Evolutionary conservation across 2,797 vertebrate genomes (phyloP), one percentile per base, ranked within the genome.

Genomic region (Acomys russatus): DNA sequence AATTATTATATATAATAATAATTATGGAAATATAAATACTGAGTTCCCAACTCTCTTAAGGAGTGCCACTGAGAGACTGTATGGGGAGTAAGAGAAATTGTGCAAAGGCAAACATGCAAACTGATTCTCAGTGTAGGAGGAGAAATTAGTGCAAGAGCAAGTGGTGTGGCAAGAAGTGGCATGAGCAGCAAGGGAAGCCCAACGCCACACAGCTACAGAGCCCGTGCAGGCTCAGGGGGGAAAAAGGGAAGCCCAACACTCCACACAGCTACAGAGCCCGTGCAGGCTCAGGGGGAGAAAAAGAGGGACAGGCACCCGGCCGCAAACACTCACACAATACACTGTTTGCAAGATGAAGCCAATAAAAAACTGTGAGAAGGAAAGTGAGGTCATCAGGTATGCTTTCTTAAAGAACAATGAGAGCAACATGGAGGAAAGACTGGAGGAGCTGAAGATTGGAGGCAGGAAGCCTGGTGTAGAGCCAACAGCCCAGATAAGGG

Each of bases 321-420:
- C n/a, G 89, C 2, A 22, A 68, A n/a, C 3, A 74, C 3, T 1
- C 78, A 7, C 38, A 88, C 64, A 79, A 90, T 30, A 66, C 35
- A 89, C 15, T 83, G 12, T 23, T 92, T 63, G 56, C 76, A 88
- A 78, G 17, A 82, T 70, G 63, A 9, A 93, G 51, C 61, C 86
- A 80, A 92, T 49, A 79, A 56, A 18, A 86, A 66, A 33, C 6
- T 49, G 9, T 89, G 70, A 79, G 73, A 83, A 88, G 63, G 74
- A 51, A 28, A 95, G 74, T 35, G n/a, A 92, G 76, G 71, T 71
- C 61, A 83, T 74, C 51, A 90, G 38, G 70, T 56, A 80, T 2
- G 63, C 51, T 88, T 93, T 94, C 77, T 90, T 49, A 79, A 90
- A 79, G 54, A 95, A 91, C 15, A 25, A 86, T 38, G 88, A 70